Base-by-base conservation (phyloP, 2,113 vertebrate genomes). In the Cathartes aura region DNA sequence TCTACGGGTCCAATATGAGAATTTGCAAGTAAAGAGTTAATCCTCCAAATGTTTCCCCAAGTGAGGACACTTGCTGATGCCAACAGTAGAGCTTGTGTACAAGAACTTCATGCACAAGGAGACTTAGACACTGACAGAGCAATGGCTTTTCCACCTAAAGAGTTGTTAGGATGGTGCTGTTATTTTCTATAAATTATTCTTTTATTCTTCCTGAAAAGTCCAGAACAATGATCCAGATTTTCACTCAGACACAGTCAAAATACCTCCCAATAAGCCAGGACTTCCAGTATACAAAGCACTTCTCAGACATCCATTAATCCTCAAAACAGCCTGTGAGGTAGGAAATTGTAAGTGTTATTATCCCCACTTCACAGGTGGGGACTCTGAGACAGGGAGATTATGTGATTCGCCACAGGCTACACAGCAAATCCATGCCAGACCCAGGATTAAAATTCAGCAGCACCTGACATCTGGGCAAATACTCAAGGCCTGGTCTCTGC, bases 291-390 rank as follows among this genome's bases (percentile, higher is more conserved):
- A 94, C 90, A 97, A 97, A 97, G 95, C 87, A 78, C 74, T 91
- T 95, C 95, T 97, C 97, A 97, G 97, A 97, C 96, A 96, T 43
- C 34, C 92, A 90, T 94, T 97, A 97, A 97, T 96, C 97, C 92
- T 83, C 71, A 83, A 96, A 97, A 96, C 82, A 96, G 89, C 67
- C 94, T 96, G 91, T 94, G 94, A 97, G 91, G 91, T 97, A 96
- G 93, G 82, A 97, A 96, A 95, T 71, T 73, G 71, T 94, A 95
- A 93, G 94, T 96, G 91, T 93, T 97, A 88, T 96, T 97, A 96
- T 97, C 89, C 94, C 62, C 84, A 76, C 87, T 96, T 96, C 94
- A 97, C 95, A 96, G 94, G 93, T 97, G 95, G 87, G 93, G 96
- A 96, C 67, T 97, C 66, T 73, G 59, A 88, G 71, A 79, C 82